Conservation (phyloP, 1,140 invertebrate species). For the Caenorhabditis inopinata region DNA sequence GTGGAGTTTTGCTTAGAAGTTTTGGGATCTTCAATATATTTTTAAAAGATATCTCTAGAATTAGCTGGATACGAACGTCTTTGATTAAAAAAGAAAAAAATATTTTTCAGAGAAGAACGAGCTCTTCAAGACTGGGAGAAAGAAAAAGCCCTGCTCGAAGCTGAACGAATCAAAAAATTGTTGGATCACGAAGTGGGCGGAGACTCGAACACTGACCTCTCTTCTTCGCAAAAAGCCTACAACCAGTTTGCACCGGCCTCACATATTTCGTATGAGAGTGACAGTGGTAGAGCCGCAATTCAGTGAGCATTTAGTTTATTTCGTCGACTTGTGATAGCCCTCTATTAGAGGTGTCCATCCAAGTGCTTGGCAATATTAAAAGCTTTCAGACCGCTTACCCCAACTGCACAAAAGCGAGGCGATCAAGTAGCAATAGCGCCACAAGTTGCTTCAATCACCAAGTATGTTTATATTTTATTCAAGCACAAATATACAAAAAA, state of each 20-base stretch:
- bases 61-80: not conserved
- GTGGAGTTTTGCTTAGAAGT: too few species aligned
- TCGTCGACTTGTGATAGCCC: too few species aligned
- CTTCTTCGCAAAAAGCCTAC: not conserved
- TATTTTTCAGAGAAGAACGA: conserved; percentile 40
- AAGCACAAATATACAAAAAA: not conserved
- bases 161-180: conserved; percentile 41
- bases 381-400: not conserved
- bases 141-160: conserved; percentile 36
- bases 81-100: not conserved
- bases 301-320: not conserved
- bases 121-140: conserved; percentile 48
- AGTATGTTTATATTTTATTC: conserved; percentile 18
- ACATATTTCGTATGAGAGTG: conserved; percentile 29
- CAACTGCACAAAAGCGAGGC: conserved; percentile 22
- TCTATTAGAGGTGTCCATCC: too few species aligned
- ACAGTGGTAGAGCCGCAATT: not conserved
- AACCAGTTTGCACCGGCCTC: conserved; percentile 34
- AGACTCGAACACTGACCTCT: conserved; percentile 33
- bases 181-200: conserved; percentile 43
- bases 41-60: not conserved
- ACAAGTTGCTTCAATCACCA: not conserved
- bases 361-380: too few species aligned
- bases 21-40: too few species aligned
- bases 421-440: not conserved